Conservation (phyloP, 2,888 invertebrate genomes). For the Cataglyphis rosenhaueri region DNA sequence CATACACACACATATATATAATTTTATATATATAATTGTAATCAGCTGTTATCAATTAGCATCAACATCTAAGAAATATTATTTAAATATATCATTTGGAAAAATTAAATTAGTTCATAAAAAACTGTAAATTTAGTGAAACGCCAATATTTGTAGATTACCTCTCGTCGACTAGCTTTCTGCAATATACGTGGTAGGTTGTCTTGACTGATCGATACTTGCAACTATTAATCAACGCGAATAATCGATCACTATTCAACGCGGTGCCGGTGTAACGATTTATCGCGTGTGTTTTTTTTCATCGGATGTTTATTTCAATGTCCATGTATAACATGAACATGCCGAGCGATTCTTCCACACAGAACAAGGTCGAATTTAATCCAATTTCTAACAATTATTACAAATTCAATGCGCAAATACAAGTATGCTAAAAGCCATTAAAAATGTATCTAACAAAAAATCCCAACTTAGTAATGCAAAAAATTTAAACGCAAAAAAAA, state of each 20-base stretch:
- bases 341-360: conserved; percentile 51
- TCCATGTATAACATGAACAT: conserved; percentile 38
- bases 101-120: conserved; percentile 15
- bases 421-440: not conserved
- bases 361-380: conserved; percentile 24
- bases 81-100: not conserved
- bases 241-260: conserved; percentile 71
- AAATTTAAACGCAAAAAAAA: not conserved
- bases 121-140: conserved; percentile 32
- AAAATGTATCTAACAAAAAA: not conserved
- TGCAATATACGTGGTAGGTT: conserved; percentile 42
- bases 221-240: conserved; percentile 65
- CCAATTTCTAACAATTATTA: not conserved
- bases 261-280: conserved; percentile 62
- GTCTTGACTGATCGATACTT: conserved; percentile 48
- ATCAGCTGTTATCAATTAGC: not conserved
- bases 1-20: no score
- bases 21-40: not conserved
- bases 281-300: conserved; percentile 67
- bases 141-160: conserved; percentile 27
- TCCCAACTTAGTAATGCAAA: not conserved
- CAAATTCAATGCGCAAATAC: not conserved
- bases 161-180: conserved; percentile 19
- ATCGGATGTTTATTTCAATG: conserved; percentile 63
- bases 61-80: not conserved